Percentiles rank a stretch among this genome's conserved stretches.
Conservation (phyloP, 2,888 invertebrate genomes). For the Coremacera marginata region DNA sequence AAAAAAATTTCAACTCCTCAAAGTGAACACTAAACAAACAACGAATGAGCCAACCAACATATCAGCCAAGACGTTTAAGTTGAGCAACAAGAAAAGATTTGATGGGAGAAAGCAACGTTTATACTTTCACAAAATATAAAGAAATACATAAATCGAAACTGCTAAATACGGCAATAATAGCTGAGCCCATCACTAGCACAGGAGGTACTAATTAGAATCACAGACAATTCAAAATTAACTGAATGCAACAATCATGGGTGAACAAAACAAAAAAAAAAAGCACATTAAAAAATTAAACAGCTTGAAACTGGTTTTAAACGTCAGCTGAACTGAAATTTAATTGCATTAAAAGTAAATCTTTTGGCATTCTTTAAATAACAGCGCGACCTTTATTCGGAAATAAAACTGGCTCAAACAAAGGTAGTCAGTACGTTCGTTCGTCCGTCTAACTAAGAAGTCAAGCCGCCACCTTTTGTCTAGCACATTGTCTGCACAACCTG, state of each 20-base stretch:
- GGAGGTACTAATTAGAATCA: constrained; percentile 13
- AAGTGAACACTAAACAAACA: background rate
- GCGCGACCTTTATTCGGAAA: background rate
- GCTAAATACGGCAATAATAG: constrained; percentile 8
- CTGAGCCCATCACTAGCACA: background rate
- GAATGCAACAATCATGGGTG: background rate
- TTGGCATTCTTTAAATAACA: constrained; percentile 13
- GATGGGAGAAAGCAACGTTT: constrained; percentile 26
- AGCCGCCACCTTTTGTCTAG: background rate
- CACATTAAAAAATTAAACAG: background rate
- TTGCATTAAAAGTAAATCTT: background rate
- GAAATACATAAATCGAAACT: background rate
- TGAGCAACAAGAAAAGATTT: constrained; percentile 8
- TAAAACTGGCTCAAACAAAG: constrained; percentile 3
- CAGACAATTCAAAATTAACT: background rate
- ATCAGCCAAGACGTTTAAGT: background rate
- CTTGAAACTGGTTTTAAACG: background rate
- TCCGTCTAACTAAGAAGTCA: background rate
- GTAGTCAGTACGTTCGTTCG: background rate
- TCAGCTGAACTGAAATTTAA: too few relatives aligned
- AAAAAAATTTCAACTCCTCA: constrained; percentile 12
- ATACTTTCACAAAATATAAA: constrained; percentile 30
- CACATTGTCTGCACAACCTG: background rate
- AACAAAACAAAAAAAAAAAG: background rate
- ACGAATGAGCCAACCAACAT: background rate